Base-by-base conservation (phyloP, 2,113 vertebrate species). In the Australoheros scitulus region DNA sequence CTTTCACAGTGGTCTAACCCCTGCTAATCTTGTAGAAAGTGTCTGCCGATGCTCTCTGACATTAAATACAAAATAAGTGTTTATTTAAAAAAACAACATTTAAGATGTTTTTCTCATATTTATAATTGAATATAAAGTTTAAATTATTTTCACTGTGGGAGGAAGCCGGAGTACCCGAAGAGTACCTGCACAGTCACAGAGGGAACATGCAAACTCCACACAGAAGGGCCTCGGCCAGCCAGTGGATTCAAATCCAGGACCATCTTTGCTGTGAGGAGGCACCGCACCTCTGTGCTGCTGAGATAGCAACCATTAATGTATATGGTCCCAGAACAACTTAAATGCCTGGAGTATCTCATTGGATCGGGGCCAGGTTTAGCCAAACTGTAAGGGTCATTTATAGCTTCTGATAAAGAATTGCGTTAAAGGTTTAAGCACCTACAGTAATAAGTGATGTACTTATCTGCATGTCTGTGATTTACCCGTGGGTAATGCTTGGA, bases 351-450 rank as follows among this genome's bases (percentile, higher is more conserved):
- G 36, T 83, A 76, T 85, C 60, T 68, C 14, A 41, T 29, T 55
- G 74, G 82, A 58, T 83, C 24, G 10, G 15, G 14, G 78, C 75
- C 83, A 85, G 77, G 60, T 84, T 87, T 81, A 74, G 47, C 43
- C 79, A 55, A 86, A 52, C 89, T 80, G 14, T 5, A 36, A 26
- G 56, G 84, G 83, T 63, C 68, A 83, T 83, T 86, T 87, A 88
- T 64, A 60, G 80, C 79, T 43, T 79, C 43, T 78, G 79, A 82
- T 89, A 88, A 85, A 79, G 77, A 92, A 89, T 43, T 57, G 26
- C 79, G 18, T 81, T 86, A 50, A 76, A 87, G 86, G 80, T 92
- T 34, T 86, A 88, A 88, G 84, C 72, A 55, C 87, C 83, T 83
- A 87, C 65, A 85, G 72, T 79, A 85, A 88, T 47, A 85, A 70